These are phyloP conservation scores for Microchirus variegatus DNA, from an alignment of 2,797 vertebrate species.

Conservation along the genomic window DNA sequence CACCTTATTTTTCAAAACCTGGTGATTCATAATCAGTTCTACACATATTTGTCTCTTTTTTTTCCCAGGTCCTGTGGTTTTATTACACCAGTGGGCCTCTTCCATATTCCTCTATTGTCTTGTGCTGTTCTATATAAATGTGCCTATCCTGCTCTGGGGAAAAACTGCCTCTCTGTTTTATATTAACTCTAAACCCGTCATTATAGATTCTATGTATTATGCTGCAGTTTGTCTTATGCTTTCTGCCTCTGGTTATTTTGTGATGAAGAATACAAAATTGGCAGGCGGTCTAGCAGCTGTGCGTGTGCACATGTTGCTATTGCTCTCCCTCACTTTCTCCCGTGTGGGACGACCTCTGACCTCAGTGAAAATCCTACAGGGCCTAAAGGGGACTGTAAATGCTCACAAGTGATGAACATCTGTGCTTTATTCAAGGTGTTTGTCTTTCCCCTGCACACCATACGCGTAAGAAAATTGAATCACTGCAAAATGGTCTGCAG, in stretches of 20 bases:
- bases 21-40: constrained; percentile 37
- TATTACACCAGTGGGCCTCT: constrained; percentile 30
- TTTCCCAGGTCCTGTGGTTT: constrained; percentile 15
- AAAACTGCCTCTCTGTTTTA: constrained; percentile 56
- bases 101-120: constrained; percentile 34
- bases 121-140: constrained; percentile 24
- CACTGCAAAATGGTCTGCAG: constrained; percentile 6
- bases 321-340: constrained; percentile 36
- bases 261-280: constrained; percentile 53
- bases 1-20: constrained; percentile 14
- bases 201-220: constrained; percentile 55
- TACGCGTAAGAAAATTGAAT: constrained; percentile 32
- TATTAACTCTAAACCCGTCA: constrained; percentile 69
- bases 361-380: constrained; percentile 52
- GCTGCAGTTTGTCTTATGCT: constrained; percentile 52
- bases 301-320: constrained; percentile 43
- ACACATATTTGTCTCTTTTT: constrained; percentile 24
- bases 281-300: constrained; percentile 59
- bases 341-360: constrained; percentile 68
- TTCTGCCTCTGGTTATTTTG: constrained; percentile 36
- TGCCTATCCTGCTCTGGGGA: constrained; percentile 43
- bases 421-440: constrained; percentile 43
- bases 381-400: constrained; percentile 52
- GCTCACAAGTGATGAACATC: constrained; percentile 51
- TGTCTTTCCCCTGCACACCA: constrained; percentile 23